These are phyloP conservation scores for Holotrichia oblita DNA, from an alignment of 1,140 invertebrate genomes.

Conservation along the genomic window DNA sequence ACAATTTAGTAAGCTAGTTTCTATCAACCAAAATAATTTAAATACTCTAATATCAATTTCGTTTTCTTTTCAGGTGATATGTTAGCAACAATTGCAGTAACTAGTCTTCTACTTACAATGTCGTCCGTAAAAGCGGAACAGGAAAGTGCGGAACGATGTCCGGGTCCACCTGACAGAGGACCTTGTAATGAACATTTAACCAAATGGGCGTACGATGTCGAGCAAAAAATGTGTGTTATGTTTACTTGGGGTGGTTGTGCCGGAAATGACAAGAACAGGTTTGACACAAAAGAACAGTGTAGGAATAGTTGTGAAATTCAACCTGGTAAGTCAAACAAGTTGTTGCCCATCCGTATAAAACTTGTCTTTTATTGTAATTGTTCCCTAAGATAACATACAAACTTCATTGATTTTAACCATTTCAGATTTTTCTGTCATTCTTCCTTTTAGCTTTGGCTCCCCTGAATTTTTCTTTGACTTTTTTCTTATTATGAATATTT, in stretches of 20 bases:
- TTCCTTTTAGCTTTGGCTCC: too few relatives aligned
- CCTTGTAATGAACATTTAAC: slow-evolving; percentile 74
- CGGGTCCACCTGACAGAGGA: slow-evolving; percentile 65
- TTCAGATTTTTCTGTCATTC: too few relatives aligned
- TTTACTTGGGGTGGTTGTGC: slow-evolving; percentile 83
- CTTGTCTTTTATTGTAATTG: too few relatives aligned
- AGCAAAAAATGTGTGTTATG: slow-evolving; percentile 70
- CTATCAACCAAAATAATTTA: not conserved
- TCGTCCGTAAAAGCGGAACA: slow-evolving; percentile 20
- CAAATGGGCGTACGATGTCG: slow-evolving; percentile 78
- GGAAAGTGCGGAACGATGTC: slow-evolving; percentile 49
- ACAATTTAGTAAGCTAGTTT: not conserved
- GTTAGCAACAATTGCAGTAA: slow-evolving; percentile 14
- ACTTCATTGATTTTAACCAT: too few relatives aligned
- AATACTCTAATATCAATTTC: not conserved
- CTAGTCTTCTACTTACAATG: slow-evolving; percentile 26
- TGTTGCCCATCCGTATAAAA: not conserved
- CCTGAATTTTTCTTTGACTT: too few relatives aligned
- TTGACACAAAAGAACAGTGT: slow-evolving; percentile 78
- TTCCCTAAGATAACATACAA: too few relatives aligned
- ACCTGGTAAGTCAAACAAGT: slow-evolving; percentile 50
- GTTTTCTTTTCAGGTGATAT: not conserved
- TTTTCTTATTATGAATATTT: too few relatives aligned
- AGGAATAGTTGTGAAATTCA: slow-evolving; percentile 70
- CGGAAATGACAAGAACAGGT: slow-evolving; percentile 80